These are phyloP conservation scores for Pterocles orientalis DNA, from an alignment of 2,113 vertebrate genomes.

Conservation along the genomic window DNA sequence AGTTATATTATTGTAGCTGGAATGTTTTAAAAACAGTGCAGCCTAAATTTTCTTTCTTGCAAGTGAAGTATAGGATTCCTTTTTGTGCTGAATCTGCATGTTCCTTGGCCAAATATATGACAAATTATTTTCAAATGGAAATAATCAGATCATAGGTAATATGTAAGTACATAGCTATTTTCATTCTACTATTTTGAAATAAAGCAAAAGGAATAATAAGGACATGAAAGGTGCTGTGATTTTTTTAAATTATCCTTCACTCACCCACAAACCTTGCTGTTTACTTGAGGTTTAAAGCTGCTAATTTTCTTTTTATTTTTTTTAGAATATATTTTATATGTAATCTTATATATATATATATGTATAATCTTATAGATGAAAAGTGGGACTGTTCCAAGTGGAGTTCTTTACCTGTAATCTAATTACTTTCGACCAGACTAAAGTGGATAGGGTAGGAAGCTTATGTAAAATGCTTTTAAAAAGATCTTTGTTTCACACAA, in stretches of 20 bases:
- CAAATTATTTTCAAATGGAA: slow-evolving; percentile 13
- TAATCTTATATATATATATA: not conserved
- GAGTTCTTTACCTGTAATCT: not conserved
- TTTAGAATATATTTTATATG: not conserved
- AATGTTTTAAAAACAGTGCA: not conserved
- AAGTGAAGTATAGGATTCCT: not conserved
- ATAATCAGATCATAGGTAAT: not conserved
- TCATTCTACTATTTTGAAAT: not conserved
- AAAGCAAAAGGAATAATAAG: not conserved
- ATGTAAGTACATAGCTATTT: not conserved
- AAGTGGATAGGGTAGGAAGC: not conserved
- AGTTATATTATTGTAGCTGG: slow-evolving; percentile 17
- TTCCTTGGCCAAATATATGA: not conserved
- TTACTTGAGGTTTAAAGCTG: not conserved
- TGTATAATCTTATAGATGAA: not conserved
- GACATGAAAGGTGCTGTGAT: not conserved
- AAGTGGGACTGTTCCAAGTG: not conserved
- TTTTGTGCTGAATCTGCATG: slow-evolving; percentile 12
- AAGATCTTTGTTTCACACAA: not conserved
- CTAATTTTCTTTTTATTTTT: not conserved
- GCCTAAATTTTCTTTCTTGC: not conserved
- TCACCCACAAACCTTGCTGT: accelerated
- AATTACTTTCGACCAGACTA: not conserved
- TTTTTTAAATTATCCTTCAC: not conserved
- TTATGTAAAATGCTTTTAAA: not conserved